Base-by-base conservation (phyloP, 1,140 invertebrate genomes). In the Aphelinus certus region DNA sequence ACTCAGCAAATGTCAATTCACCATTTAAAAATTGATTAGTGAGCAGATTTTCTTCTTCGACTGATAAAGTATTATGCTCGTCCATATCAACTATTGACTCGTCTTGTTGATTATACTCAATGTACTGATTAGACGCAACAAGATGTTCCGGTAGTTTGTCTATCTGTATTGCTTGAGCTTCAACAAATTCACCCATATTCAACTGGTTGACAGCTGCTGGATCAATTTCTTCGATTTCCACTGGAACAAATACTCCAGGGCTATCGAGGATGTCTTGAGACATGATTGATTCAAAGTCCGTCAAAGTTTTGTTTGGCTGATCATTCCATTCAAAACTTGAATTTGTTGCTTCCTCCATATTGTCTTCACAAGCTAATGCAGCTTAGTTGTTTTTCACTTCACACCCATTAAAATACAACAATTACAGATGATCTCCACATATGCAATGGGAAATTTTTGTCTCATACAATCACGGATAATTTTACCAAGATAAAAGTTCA, bases 21-120 rank as follows among this genome's bases (percentile, higher is more conserved):
- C 92, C 93, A 81, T 89, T 90, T 60, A 94, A 84, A 88, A 92
- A 93, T 77, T 92, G 92, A 75, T 90, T 90, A 1, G 92, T 93
- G 42, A 93, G 82, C 45, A 82, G 79, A 76, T 89, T 87, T 80
- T 91, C 89, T 74, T 89, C 85, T 48, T 87, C 85, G 9, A 78
- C 75, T 46, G 71, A 77, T 5, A 79, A 43, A n/a, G 57, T 43
- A 49, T 76, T 77, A 56, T 79, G 78, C 51, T 78, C 73, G 65
- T 79, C 78, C 47, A 53, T 6, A 46, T 75, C 78, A 61, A 56
- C 51, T 58, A 6, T 58, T 26, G 10, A 56, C 48, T 75, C 67
- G 5, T 71, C 55, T 10, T 67, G 63, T 45, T 72, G 43, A 55
- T 7, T 53, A n/a, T 46, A 71, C 7, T 71, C 62, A 10, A 76